Evolutionary conservation across 2,888 invertebrate genomes (phyloP), one percentile per base, ranked within the genome.

Genomic region (Poecilobothrus nobilitatus): DNA sequence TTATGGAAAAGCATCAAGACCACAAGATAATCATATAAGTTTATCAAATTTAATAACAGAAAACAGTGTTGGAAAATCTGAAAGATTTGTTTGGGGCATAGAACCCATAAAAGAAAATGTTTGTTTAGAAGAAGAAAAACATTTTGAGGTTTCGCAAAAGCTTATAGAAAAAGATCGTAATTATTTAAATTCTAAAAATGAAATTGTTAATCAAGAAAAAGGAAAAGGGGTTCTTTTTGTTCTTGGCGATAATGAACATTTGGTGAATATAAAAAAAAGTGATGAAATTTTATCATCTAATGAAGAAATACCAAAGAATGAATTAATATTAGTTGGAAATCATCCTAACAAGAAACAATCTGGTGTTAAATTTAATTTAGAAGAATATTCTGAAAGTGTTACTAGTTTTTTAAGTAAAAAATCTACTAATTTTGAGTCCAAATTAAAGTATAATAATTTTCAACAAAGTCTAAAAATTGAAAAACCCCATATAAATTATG

Each of bases 341-440:
- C 75, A 75, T 21, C 78, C 79, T 75, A 27, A 27, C 27, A 87
- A 86, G 76, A 85, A 86, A 83, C 86, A 88, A 84, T 87, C 88
- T 79, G 88, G 89, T 76, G 87, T 89, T 79, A 89, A 89, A 81
- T 89, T 89, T 78, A 89, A 89, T 78, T 88, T 89, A 76, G 87
- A 88, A 79, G 88, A 89, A 81, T 89, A 88, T 81, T 89, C 89
- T 41, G 88, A 89, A 78, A 89, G 89, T 78, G 88, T 88, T 74
- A 87, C 87, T 75, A 89, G 89, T 81, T 89, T 89, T 78, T 89
- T 89, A 81, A 88, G 88, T 79, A 89, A 89, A 80, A 89, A 89
- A 79, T 83, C 89, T 74, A 86, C 89, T 74, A 86, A 88, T n/a
- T 71, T 53, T 53, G 18, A 53, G 18, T 41, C 41, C 15, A 53